A percentile compares a stretch with the other conserved stretches of the same genome.
Conservation (phyloP, 2,113 vertebrate species). For the Stegastes partitus region DNA sequence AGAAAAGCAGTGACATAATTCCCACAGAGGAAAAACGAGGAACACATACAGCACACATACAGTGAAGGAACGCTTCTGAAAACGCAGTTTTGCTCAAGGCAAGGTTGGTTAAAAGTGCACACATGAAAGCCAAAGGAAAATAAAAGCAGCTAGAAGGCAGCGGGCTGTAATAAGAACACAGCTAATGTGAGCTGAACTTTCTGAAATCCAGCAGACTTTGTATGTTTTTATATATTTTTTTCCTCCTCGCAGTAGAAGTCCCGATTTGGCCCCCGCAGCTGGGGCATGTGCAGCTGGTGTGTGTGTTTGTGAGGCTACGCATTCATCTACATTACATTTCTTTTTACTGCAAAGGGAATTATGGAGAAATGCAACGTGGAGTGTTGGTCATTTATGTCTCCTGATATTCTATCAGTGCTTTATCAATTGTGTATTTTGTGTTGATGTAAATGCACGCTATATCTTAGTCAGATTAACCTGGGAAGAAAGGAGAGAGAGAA, state of each 20-base stretch:
- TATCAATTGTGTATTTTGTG: not conserved
- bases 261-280: slow-evolving; percentile 6
- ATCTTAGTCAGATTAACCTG: not conserved
- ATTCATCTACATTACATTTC: not conserved
- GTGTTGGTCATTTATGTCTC: no score
- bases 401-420: not conserved
- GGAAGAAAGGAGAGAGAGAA: not conserved
- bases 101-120: slow-evolving; percentile 29
- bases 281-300: not conserved
- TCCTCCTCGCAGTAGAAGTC: no score
- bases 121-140: slow-evolving; percentile 33
- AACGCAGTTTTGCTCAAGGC: slow-evolving; percentile 29
- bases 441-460: no score
- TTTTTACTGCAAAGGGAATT: not conserved
- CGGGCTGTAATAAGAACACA: not conserved
- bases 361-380: not conserved
- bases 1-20: not conserved
- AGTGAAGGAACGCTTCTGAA: not conserved
- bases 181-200: not conserved
- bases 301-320: not conserved
- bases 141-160: slow-evolving; percentile 8
- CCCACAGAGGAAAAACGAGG: slow-evolving; percentile 6
- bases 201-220: not conserved
- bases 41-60: not conserved
- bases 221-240: not conserved